Base-by-base conservation (phyloP, 2,797 vertebrate genomes). In the Decapterus maruadsi region DNA sequence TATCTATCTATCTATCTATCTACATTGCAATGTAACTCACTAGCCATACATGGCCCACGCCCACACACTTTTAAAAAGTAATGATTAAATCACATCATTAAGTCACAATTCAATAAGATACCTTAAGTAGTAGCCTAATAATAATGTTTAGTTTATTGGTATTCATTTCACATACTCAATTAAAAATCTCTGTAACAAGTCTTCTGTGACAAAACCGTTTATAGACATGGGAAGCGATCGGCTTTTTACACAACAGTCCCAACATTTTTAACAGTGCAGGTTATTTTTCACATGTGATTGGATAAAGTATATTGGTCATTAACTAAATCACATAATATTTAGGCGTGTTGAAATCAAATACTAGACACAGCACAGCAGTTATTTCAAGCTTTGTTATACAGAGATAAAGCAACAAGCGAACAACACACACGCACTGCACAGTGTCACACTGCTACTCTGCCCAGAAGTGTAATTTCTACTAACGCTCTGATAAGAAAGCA, bases 401-500 rank as follows among this genome's bases (percentile, higher is more conserved):
- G n/a, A n/a, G n/a, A n/a, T n/a, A n/a, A n/a, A n/a, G n/a, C n/a
- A n/a, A n/a, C n/a, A n/a, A n/a, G n/a, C n/a, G n/a, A n/a, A n/a
- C n/a, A n/a, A n/a, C n/a, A n/a, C n/a, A n/a, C n/a, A n/a, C n/a
- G n/a, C n/a, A n/a, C n/a, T n/a, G n/a, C n/a, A n/a, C n/a, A n/a
- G n/a, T n/a, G n/a, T n/a, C n/a, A n/a, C 17, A 60, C 17, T 26
- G 5, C 34, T 43, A 57, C 50, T 67, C 26, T 58, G 45, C 50
- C 29, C 50, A 19, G 2, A 31, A 0, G 8, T 2, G 9, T n/a
- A n/a, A n/a, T 56, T 45, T 55, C 19, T 43, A 48, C 36, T 69
- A 20, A 40, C 19, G n/a, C 9, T 63, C 22, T 36, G 62, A 78
- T 64, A 61, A 63, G 17, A 38, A 77, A 66, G 36, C 22, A n/a